Percentiles rank a stretch among this genome's conserved stretches.
phyloP scores from a whole-genome alignment of 1,140 invertebrate genomes.

The Saccostrea glomerata region DNA sequence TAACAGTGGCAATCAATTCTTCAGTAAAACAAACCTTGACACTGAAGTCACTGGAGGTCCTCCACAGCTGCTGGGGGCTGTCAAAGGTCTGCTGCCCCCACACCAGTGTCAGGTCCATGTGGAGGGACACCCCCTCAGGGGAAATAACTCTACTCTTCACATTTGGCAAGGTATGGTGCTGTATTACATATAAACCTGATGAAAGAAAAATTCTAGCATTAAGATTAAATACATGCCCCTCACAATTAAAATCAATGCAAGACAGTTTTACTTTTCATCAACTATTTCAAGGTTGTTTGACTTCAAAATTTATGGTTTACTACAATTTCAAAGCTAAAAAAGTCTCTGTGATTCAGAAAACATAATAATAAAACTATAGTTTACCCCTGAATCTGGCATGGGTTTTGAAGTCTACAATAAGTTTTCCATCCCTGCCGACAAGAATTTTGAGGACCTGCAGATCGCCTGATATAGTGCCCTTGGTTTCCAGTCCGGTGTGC shows the following conservation, averaged over 20 bases:
- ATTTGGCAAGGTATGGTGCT: constrained; percentile 74
- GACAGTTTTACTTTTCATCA: too few relatives aligned
- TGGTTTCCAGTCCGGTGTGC: constrained; percentile 76
- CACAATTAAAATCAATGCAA: too few relatives aligned
- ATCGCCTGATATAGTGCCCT: constrained; percentile 74
- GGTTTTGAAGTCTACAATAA: constrained; percentile 80
- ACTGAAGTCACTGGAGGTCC: constrained; percentile 78
- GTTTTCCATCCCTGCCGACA: constrained; percentile 77
- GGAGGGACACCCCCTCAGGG: constrained; percentile 71
- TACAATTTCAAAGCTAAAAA: too few relatives aligned
- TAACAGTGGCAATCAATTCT: not conserved
- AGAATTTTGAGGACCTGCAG: constrained; percentile 78
- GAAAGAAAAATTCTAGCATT: not conserved
- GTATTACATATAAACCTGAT: constrained; percentile 78
- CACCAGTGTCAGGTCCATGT: constrained; percentile 78
- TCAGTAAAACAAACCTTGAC: constrained; percentile 72
- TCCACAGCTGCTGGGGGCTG: constrained; percentile 80
- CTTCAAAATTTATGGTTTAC: too few relatives aligned
- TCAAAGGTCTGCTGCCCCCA: constrained; percentile 80
- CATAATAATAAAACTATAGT: not conserved
- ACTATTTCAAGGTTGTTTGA: too few relatives aligned
- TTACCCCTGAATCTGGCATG: constrained; percentile 79
- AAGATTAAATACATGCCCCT: too few relatives aligned
- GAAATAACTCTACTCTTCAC: constrained; percentile 72
- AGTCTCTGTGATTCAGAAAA: too few relatives aligned